These are phyloP conservation scores for Grammomys surdaster DNA, from an alignment of 2,113 vertebrate genomes.

Conservation along the genomic window DNA sequence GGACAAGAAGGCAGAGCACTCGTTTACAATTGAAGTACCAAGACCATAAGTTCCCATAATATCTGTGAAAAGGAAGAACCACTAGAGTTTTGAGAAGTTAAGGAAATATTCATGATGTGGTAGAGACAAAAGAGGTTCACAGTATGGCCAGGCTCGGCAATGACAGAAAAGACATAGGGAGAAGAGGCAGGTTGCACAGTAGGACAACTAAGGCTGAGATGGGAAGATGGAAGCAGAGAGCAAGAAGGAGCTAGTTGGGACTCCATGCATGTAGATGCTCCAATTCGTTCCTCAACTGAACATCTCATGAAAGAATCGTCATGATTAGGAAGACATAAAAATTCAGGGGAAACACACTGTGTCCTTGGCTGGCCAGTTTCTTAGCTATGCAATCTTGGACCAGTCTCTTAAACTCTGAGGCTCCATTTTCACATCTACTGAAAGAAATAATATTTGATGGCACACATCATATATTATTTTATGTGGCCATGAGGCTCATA, in stretches of 20 bases:
- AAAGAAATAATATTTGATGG: slow-evolving; percentile 31
- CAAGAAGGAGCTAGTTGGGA: background rate
- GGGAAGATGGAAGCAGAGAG: background rate
- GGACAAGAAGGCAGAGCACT: background rate
- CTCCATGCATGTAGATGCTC: background rate
- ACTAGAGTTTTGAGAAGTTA: background rate
- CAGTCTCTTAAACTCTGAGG: background rate
- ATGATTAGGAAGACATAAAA: background rate
- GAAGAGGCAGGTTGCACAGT: background rate
- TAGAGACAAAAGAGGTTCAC: background rate
- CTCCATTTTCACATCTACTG: slow-evolving; percentile 38
- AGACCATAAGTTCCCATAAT: background rate
- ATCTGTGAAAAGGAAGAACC: slow-evolving; percentile 31
- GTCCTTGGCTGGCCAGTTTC: background rate
- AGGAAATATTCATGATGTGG: background rate
- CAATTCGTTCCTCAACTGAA: background rate
- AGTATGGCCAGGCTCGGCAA: background rate
- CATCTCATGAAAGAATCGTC: background rate
- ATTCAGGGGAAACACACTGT: background rate
- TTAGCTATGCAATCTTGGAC: background rate
- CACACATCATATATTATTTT: slow-evolving; percentile 39
- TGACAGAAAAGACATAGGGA: background rate
- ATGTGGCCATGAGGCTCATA: slow-evolving; percentile 35
- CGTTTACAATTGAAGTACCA: background rate
- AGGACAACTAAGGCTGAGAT: background rate